Evolutionary conservation across 1,140 invertebrate genomes (phyloP), one percentile per base, ranked within the genome.

Genomic region (Eubasilissa regina): DNA sequence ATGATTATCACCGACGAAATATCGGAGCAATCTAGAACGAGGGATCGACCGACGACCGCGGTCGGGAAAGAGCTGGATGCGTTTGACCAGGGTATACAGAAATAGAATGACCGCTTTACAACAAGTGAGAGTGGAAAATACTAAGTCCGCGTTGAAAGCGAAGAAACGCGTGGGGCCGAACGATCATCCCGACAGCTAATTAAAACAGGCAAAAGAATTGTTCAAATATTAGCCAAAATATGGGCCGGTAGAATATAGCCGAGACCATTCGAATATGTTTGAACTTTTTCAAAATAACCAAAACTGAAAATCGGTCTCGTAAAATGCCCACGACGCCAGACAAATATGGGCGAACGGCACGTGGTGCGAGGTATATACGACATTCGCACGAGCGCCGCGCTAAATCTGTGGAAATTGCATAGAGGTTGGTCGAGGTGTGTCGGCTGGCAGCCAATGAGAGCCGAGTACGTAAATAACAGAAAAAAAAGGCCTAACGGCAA

Each of bases 41-140:
- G 25, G 51, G 17, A 73, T 48, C 47, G 43, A 48, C 43, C 15
- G 21, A 21, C 47, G 25, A 35, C 25, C 25, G 25, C 56, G 66
- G 47, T 11, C 48, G n/a, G 19, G 6, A 35, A 75, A 19, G 21
- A 43, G 21, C 47, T 35, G 21, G 43, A 58, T 68, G 79, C 64
- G 51, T 51, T 77, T 45, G 75, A 55, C 79, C 66, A 47, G 25
- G 58, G 56, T 55, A 25, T 64, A 77, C 79, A 53, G 68, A 80
- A 80, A 80, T 80, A 80, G 79, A 80, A 60, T 74, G 79, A 77
- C 79, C 79, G 79, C 79, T 62, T 80, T 80, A 77, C 75, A 44
- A 44, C 25, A 35, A 35, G 25, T 35, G 25, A 35, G 25, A 35
- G 25, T 35, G 1, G 25, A 35, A 35, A 6, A 35, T 6, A 35